These are phyloP conservation scores for Acrossocheilus wenchowensis DNA, from an alignment of 2,797 vertebrate genomes.

Conservation along the genomic window DNA sequence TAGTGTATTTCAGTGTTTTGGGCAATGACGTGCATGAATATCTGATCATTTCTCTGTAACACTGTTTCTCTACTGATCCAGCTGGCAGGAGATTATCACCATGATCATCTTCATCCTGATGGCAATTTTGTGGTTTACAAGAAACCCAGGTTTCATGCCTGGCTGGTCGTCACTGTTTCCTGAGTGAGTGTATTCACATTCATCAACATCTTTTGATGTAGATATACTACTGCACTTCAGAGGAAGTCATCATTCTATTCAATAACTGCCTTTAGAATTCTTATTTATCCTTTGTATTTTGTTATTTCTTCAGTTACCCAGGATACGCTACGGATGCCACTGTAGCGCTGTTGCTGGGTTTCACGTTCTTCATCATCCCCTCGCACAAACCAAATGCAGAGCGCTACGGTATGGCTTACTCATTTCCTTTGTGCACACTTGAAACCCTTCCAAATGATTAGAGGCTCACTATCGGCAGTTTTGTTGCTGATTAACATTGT, in stretches of 20 bases:
- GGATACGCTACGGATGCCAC: slow-evolving; percentile 87
- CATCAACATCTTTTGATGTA: neutral
- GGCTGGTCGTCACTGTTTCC: slow-evolving; percentile 89
- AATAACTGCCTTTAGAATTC: neutral
- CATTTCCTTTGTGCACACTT: neutral
- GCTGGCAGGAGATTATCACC: slow-evolving; percentile 87
- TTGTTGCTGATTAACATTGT: slow-evolving; percentile 67
- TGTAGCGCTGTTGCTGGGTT: slow-evolving; percentile 85
- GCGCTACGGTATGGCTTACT: slow-evolving; percentile 71
- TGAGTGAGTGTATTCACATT: slow-evolving; percentile 77
- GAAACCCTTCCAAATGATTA: neutral
- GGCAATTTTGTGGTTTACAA: slow-evolving; percentile 89
- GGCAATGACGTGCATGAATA: neutral
- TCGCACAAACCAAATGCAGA: slow-evolving; percentile 74
- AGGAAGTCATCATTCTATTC: neutral
- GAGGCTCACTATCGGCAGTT: neutral
- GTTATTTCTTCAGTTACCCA: slow-evolving; percentile 71
- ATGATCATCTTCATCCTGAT: slow-evolving; percentile 84
- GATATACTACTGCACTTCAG: neutral
- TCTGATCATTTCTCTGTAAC: slow-evolving; percentile 7
- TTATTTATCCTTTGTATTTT: slow-evolving; percentile 9
- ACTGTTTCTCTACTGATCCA: slow-evolving; percentile 58
- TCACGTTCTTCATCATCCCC: slow-evolving; percentile 89
- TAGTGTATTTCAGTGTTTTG: neutral
- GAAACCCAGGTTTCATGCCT: slow-evolving; percentile 89